These are phyloP conservation scores for Chamaedrilus cognettii DNA, from an alignment of 2,888 invertebrate genomes.

Conservation along the genomic window DNA sequence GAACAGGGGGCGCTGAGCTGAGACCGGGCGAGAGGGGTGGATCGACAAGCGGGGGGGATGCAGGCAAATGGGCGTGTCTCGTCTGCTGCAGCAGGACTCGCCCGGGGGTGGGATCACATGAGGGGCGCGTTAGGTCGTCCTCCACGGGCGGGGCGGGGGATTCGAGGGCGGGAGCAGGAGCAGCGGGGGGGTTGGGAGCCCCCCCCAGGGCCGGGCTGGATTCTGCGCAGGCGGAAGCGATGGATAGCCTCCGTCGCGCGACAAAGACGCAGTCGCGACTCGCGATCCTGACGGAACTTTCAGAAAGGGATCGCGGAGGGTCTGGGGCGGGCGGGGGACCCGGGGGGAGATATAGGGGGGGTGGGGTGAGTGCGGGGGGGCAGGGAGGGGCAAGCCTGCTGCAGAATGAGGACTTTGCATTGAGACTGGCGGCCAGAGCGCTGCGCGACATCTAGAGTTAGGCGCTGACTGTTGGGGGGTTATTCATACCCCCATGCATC, in stretches of 20 bases:
- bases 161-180: neutral
- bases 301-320: constrained; percentile 39
- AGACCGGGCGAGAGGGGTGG: neutral
- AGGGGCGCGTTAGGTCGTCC: neutral
- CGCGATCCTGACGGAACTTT: constrained; percentile 50
- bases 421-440: constrained; percentile 47
- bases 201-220: constrained; percentile 35
- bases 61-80: neutral
- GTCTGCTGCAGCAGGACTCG: neutral
- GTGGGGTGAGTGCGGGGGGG: constrained; percentile 25
- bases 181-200: neutral
- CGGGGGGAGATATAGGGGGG: constrained; percentile 40
- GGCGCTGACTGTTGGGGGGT: too few species aligned
- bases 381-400: constrained; percentile 48
- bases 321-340: constrained; percentile 30
- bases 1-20: too few species aligned
- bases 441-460: too few species aligned
- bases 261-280: constrained; percentile 55
- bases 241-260: constrained; percentile 47
- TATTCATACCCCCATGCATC: too few species aligned
- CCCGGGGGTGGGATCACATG: neutral
- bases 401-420: constrained; percentile 51
- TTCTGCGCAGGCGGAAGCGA: constrained; percentile 49
- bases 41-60: neutral
- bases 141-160: neutral